Evolutionary conservation across 1,140 invertebrate species (phyloP).

Genomic region (Asobara japonica): DNA sequence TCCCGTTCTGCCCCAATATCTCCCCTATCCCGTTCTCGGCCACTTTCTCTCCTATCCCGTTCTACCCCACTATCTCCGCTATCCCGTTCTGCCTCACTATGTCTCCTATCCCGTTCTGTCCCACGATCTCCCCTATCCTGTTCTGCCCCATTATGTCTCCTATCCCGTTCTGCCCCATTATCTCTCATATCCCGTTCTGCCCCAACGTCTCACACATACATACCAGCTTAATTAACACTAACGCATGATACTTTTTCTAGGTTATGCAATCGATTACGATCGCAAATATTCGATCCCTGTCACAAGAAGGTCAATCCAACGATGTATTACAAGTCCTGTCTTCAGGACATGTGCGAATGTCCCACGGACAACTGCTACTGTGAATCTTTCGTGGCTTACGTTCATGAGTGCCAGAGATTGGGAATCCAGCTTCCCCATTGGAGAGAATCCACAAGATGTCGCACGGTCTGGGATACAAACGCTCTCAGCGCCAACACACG

Average conservation of each 20-base stretch:
- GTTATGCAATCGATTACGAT: conserved; percentile 54
- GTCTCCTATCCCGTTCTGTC: too few relatives aligned
- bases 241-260: conserved; percentile 38
- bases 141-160: too few relatives aligned
- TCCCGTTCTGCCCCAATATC: too few relatives aligned
- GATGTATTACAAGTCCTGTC: conserved; percentile 86
- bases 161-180: too few relatives aligned
- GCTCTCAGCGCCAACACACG: conserved; percentile 13
- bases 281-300: conserved; percentile 68
- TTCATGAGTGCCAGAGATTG: conserved; percentile 82
- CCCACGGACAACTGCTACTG: conserved; percentile 84
- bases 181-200: too few relatives aligned
- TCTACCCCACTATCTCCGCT: too few relatives aligned
- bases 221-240: neutral
- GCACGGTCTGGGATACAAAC: conserved; percentile 50
- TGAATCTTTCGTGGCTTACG: conserved; percentile 88
- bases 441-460: conserved; percentile 73
- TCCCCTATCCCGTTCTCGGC: too few relatives aligned
- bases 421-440: conserved; percentile 76
- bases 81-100: too few relatives aligned
- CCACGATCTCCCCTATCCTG: too few relatives aligned
- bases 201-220: too few relatives aligned
- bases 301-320: conserved; percentile 78
- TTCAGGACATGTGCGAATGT: conserved; percentile 92
- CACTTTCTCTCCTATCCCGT: too few relatives aligned